Conservation (phyloP, 1,140 invertebrate genomes). For the Drosophila carrolli region DNA sequence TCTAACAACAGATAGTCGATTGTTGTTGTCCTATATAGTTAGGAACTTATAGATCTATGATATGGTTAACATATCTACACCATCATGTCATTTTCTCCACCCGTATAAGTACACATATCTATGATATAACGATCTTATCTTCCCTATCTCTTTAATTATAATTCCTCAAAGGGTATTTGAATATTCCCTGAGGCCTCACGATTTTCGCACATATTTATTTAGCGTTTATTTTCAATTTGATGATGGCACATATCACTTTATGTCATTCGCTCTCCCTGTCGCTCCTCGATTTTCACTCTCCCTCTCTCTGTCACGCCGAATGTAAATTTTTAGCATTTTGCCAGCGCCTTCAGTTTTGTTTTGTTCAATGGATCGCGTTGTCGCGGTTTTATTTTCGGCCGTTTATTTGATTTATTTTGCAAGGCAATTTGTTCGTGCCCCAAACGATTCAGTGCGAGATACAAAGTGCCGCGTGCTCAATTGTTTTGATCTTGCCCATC, state of each 20-base stretch:
- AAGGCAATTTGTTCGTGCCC: slow-evolving; percentile 35
- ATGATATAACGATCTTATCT: background rate
- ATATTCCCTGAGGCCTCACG: slow-evolving; percentile 1
- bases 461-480: slow-evolving; percentile 44
- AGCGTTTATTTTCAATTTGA: slow-evolving; percentile 53
- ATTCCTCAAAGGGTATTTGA: slow-evolving; percentile 51
- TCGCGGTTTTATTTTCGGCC: slow-evolving; percentile 46
- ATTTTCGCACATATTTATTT: slow-evolving; percentile 25
- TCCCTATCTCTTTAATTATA: background rate
- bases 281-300: slow-evolving; percentile 5
- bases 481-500: slow-evolving; percentile 40
- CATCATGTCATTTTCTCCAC: too few species aligned
- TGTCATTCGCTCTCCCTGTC: slow-evolving; percentile 18
- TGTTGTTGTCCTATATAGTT: too few species aligned
- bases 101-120: background rate
- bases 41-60: too few species aligned
- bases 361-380: slow-evolving; percentile 63
- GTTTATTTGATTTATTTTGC: slow-evolving; percentile 63
- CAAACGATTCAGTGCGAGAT: slow-evolving; percentile 22
- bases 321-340: slow-evolving; percentile 39
- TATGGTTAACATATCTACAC: too few species aligned
- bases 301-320: slow-evolving; percentile 10
- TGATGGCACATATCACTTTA: slow-evolving; percentile 55
- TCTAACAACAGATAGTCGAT: too few species aligned
- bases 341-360: slow-evolving; percentile 53